Evolutionary conservation across 1,140 invertebrate species (phyloP).

Genomic region (Zaprionus taronus): DNA sequence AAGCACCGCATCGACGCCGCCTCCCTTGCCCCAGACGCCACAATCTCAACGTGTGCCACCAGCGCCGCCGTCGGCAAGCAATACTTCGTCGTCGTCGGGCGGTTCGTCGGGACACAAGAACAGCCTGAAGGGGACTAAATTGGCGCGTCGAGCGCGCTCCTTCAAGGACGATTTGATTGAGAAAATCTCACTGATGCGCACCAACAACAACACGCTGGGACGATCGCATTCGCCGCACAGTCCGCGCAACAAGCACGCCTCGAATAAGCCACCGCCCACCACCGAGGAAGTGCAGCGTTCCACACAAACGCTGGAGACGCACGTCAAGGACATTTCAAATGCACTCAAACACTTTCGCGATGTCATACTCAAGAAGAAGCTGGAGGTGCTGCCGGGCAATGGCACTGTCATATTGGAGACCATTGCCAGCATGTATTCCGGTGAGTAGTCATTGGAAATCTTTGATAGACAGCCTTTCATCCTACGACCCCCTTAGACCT

Average conservation of each 20-base stretch:
- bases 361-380: conserved; percentile 95
- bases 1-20: conserved; percentile 44
- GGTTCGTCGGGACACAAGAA: conserved; percentile 86
- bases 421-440: conserved; percentile 94
- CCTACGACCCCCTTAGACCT: too few relatives aligned
- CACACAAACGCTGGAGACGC: conserved; percentile 87
- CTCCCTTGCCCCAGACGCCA: conserved; percentile 46
- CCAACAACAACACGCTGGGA: conserved; percentile 82
- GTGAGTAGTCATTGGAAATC: conserved; percentile 63
- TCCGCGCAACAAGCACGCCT: conserved; percentile 85
- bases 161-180: conserved; percentile 96
- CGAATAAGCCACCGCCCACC: conserved; percentile 79
- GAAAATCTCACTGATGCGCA: conserved; percentile 93
- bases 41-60: conserved; percentile 52
- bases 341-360: conserved; percentile 94
- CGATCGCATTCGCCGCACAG: conserved; percentile 87
- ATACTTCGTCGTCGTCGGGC: not conserved
- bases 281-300: conserved; percentile 86
- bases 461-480: too few relatives aligned
- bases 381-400: conserved; percentile 96
- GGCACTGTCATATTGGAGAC: conserved; percentile 96
- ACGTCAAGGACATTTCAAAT: conserved; percentile 89
- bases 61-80: conserved; percentile 56
- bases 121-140: conserved; percentile 90
- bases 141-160: conserved; percentile 92